A percentile compares a stretch with the other conserved stretches of the same genome.
Evolutionary conservation across 2,113 vertebrate genomes (phyloP).

Genomic region (Eleginops maclovinus): DNA sequence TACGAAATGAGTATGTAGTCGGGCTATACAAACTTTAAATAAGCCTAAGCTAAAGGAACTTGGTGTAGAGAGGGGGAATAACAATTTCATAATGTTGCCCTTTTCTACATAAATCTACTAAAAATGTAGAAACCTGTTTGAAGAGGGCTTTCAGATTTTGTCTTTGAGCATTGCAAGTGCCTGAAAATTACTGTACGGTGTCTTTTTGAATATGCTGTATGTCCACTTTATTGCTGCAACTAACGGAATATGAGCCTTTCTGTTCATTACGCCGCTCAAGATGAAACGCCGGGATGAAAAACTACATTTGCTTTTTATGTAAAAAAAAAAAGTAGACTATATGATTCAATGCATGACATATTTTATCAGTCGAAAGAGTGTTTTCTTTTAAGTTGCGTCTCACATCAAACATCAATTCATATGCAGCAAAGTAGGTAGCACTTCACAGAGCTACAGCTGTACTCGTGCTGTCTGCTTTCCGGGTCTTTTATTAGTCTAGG

Average conservation of each 20-base stretch:
- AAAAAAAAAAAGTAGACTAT: slow-evolving; percentile 3
- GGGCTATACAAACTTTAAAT: not conserved
- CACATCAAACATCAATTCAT: slow-evolving; percentile 40
- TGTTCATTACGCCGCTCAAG: slow-evolving; percentile 31
- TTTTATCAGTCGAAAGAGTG: slow-evolving; percentile 20
- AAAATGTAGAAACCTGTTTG: slow-evolving; percentile 22
- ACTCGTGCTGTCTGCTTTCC: slow-evolving; percentile 15
- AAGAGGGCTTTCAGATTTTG: slow-evolving; percentile 5
- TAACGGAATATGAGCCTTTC: slow-evolving; percentile 4
- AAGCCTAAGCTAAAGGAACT: not conserved
- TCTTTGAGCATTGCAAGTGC: slow-evolving; percentile 28
- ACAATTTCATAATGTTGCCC: not conserved
- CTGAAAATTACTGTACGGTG: slow-evolving; percentile 19
- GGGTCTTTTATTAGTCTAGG: slow-evolving; percentile 34
- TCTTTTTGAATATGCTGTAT: slow-evolving; percentile 25
- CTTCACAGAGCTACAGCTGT: slow-evolving; percentile 29
- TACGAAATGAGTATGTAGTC: not conserved
- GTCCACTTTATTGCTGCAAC: slow-evolving; percentile 15
- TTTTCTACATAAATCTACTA: slow-evolving; percentile 4
- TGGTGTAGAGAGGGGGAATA: not conserved
- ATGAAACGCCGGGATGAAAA: slow-evolving; percentile 49
- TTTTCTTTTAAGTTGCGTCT: slow-evolving; percentile 44
- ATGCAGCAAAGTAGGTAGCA: slow-evolving; percentile 29
- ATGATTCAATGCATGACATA: slow-evolving; percentile 36
- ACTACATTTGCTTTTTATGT: slow-evolving; percentile 31